These are phyloP conservation scores for Trichechus manatus DNA, from an alignment of 2,113 vertebrate genomes.

Conservation along the genomic window DNA sequence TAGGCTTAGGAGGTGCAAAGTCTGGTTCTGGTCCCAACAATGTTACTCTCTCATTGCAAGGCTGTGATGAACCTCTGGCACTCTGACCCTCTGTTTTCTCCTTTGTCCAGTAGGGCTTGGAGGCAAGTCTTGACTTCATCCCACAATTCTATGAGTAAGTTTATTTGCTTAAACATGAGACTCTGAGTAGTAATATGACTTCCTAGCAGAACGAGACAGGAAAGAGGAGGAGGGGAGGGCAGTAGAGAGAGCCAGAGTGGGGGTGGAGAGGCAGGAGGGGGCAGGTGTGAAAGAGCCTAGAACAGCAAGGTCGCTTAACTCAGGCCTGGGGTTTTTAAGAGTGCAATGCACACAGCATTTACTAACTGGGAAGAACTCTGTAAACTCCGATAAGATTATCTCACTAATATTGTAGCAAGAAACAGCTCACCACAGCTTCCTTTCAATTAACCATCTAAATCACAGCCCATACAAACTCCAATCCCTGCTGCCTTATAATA, in stretches of 20 bases:
- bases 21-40: fast-evolving
- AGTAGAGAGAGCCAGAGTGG: neutral
- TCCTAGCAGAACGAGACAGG: slow-evolving; percentile 61
- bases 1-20: neutral
- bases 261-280: slow-evolving; percentile 43
- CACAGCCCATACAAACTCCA: slow-evolving; percentile 83
- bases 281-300: slow-evolving; percentile 57
- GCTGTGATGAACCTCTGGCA: no score
- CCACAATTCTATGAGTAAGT: slow-evolving; percentile 46
- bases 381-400: slow-evolving; percentile 90
- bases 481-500: slow-evolving; percentile 82
- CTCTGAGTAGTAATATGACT: slow-evolving; percentile 63
- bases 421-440: slow-evolving; percentile 84
- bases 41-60: neutral
- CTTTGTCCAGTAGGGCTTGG: fast-evolving
- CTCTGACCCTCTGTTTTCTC: neutral
- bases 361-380: slow-evolving; percentile 89
- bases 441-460: slow-evolving; percentile 91
- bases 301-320: slow-evolving; percentile 75
- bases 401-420: slow-evolving; percentile 85
- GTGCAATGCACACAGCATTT: slow-evolving; percentile 84
- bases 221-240: slow-evolving; percentile 55
- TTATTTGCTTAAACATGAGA: slow-evolving; percentile 78
- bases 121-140: no score
- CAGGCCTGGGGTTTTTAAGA: slow-evolving; percentile 79